Evolutionary conservation across 1,140 invertebrate genomes (phyloP), one percentile per base, ranked within the genome.

Genomic region (Fopius arisanus): DNA sequence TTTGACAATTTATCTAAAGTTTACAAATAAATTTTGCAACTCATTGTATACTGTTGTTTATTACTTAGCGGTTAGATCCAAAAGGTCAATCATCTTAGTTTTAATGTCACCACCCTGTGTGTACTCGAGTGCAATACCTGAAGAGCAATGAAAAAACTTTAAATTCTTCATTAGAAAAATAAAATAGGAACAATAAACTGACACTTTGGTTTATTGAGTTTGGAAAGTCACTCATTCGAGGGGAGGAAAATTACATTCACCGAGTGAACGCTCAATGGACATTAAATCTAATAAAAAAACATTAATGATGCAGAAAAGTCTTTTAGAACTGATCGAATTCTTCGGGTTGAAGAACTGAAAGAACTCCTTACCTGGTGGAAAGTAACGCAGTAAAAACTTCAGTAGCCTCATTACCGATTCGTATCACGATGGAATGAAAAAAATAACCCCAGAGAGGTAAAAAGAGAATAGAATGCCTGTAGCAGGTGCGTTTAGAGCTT

Each of bases 311-410:
- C 41, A 40, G 7, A 65, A 33, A 31, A 67, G 31, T 16, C 10
- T 33, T 63, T 43, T 72, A 69, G 43, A 51, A 59, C 62, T 41
- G 29, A 63, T 65, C 65, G 72, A 62, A 70, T 63, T 51, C 43
- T 40, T 54, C n/a, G 21, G 10, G 63, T 65, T 29, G 14, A 37
- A 65, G 28, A 65, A 65, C n/a, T 29, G 29, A 59, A 59, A 59
- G 10, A 59, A 65, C 28, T 71, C 33, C 65, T 80, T 82, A 88
- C 87, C 87, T 78, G 92, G 92, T 16, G 92, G 92, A 80, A 92
- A 91, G 79, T 93, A 93, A 73, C 92, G 87, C 7, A 93, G 81
- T 79, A 92, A 90, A 78, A 93, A 90, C 85, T 91, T 92, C 33
- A 89, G 83, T 41, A 93, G 82, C 82, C 89, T 92, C 92, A 93